These are phyloP conservation scores for Bruchidius siliquastri DNA, from an alignment of 2,888 invertebrate genomes.

Conservation along the genomic window DNA sequence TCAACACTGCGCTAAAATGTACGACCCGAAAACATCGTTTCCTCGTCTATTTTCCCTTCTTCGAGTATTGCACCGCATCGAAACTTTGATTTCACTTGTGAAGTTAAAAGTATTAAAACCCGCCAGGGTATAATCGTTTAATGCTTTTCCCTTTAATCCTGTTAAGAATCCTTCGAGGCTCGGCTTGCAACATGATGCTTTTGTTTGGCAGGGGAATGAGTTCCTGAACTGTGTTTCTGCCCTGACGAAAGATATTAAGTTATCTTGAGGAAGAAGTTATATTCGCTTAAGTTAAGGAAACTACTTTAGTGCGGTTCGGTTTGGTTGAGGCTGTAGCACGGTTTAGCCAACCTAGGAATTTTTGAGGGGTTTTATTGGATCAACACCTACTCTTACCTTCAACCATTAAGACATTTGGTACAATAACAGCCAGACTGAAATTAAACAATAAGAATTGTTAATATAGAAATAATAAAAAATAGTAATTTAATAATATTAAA, in stretches of 20 bases:
- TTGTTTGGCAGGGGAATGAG: conserved; percentile 2
- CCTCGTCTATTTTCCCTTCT: conserved; percentile 4
- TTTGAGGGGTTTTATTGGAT: no score
- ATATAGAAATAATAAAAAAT: no score
- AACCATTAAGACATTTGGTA: no score
- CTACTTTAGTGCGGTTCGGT: background rate
- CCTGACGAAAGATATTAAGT: background rate
- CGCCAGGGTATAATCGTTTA: conserved; percentile 17
- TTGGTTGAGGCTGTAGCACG: no score
- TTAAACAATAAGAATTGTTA: no score
- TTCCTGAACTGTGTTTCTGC: background rate
- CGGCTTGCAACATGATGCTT: conserved; percentile 1
- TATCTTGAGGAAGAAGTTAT: background rate
- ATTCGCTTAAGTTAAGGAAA: background rate
- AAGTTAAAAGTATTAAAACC: conserved; percentile 19
- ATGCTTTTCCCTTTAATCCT: conserved; percentile 18
- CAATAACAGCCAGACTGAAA: no score
- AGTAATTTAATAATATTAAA: no score
- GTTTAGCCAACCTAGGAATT: no score
- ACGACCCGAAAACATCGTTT: background rate
- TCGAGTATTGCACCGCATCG: conserved; percentile 15
- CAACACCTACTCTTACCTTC: no score
- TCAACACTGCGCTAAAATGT: background rate
- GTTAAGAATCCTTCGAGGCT: background rate
- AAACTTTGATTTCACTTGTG: conserved; percentile 19